Conservation (phyloP, 2,888 invertebrate species). For the Leptopilina drosophilae region DNA sequence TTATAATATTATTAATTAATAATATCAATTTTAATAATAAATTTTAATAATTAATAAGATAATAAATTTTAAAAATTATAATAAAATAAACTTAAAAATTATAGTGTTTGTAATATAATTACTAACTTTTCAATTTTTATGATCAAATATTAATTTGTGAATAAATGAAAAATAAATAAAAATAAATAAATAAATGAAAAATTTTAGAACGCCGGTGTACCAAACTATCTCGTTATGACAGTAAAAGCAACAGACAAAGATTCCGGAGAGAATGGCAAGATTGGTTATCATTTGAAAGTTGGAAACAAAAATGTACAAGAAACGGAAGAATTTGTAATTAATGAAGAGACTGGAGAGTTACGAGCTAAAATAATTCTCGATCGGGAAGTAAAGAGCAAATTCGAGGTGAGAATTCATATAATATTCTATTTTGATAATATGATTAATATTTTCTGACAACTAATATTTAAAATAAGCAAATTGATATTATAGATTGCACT, state of each 20-base stretch:
- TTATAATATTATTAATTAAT: too few relatives aligned
- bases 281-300: constrained; percentile 90
- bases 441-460: too few relatives aligned
- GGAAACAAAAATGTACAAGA: constrained; percentile 87
- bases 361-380: constrained; percentile 88
- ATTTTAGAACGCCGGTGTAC: constrained; percentile 84
- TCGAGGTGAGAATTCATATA: constrained; percentile 78
- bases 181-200: constrained; percentile 37
- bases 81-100: neutral
- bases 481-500: too few relatives aligned
- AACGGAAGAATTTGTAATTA: constrained; percentile 89
- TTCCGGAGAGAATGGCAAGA: constrained; percentile 88
- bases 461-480: too few relatives aligned
- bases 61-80: too few relatives aligned
- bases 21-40: too few relatives aligned
- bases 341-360: constrained; percentile 88
- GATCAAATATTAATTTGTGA: neutral
- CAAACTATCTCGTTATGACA: constrained; percentile 87
- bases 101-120: constrained; percentile 3
- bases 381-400: constrained; percentile 84
- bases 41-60: too few relatives aligned
- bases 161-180: too few relatives aligned
- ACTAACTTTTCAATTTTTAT: constrained; percentile 6
- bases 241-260: constrained; percentile 91
- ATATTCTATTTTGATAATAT: too few relatives aligned